Evolutionary conservation across 1,140 invertebrate species (phyloP).

Genomic region (Papilio polytes): DNA sequence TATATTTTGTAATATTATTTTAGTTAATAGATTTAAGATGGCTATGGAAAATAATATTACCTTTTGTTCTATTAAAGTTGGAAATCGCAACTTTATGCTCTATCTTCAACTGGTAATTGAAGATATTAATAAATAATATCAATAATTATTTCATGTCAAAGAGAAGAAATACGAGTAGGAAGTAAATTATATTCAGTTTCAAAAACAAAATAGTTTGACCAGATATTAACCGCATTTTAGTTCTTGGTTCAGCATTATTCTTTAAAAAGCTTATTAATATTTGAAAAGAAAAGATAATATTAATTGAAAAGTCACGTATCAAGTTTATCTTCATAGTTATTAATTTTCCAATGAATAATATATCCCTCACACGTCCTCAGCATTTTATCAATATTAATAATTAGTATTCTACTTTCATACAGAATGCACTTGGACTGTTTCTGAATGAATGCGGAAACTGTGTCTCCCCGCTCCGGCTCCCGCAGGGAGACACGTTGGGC

Average conservation of each 20-base stretch:
- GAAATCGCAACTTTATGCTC: no score
- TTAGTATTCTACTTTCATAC: constrained; percentile 35
- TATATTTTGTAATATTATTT: constrained; percentile 26
- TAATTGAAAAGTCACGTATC: not conserved
- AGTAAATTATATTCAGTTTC: no score
- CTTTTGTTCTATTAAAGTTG: no score
- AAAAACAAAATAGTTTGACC: no score
- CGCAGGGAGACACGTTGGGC: not conserved
- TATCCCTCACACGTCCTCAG: constrained; percentile 2
- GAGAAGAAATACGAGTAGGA: no score
- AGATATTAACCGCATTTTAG: not conserved
- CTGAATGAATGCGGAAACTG: not conserved
- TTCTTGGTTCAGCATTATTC: not conserved
- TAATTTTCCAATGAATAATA: constrained; percentile 19
- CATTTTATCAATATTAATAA: constrained; percentile 31
- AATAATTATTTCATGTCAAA: no score
- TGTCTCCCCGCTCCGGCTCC: not conserved
- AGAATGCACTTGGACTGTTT: constrained; percentile 15
- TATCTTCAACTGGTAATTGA: no score
- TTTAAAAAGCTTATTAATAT: not conserved
- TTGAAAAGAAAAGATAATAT: not conserved
- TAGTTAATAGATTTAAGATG: not conserved
- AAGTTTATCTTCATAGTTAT: constrained; percentile 20
- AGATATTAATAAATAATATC: no score
- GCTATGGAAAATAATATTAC: not conserved